These are phyloP conservation scores for Synergus laeviventris DNA, from an alignment of 2,888 invertebrate genomes.

Conservation along the genomic window DNA sequence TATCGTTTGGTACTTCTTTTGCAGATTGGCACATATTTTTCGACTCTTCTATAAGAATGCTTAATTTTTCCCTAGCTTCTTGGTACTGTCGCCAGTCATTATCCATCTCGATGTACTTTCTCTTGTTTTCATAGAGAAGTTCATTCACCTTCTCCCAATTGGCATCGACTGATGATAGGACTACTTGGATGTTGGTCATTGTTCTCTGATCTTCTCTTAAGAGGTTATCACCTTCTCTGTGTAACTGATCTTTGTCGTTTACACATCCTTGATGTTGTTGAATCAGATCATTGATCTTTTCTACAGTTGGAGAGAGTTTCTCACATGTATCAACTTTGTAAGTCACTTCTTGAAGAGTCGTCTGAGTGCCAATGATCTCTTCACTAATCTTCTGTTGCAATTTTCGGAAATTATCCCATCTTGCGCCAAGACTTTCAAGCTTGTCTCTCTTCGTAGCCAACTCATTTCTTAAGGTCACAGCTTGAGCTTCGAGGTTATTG, in stretches of 20 bases:
- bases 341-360: slow-evolving; percentile 79
- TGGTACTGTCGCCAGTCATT: slow-evolving; percentile 85
- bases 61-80: slow-evolving; percentile 84
- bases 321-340: slow-evolving; percentile 77
- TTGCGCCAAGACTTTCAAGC: slow-evolving; percentile 83
- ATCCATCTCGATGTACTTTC: slow-evolving; percentile 85
- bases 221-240: slow-evolving; percentile 86
- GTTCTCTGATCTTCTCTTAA: slow-evolving; percentile 90
- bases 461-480: slow-evolving; percentile 82
- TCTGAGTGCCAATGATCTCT: slow-evolving; percentile 80
- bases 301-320: slow-evolving; percentile 77
- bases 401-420: slow-evolving; percentile 87
- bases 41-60: slow-evolving; percentile 84
- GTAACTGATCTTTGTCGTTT: slow-evolving; percentile 83
- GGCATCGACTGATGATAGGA: slow-evolving; percentile 85
- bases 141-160: slow-evolving; percentile 89
- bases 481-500: slow-evolving; percentile 84
- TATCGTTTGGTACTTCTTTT: slow-evolving; percentile 84
- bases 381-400: slow-evolving; percentile 84
- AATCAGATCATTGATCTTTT: slow-evolving; percentile 77
- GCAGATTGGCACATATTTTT: slow-evolving; percentile 82
- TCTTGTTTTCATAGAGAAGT: slow-evolving; percentile 84
- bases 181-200: slow-evolving; percentile 88
- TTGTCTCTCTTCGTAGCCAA: slow-evolving; percentile 83
- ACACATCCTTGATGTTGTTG: slow-evolving; percentile 80